Conservation (phyloP, 2,113 vertebrate genomes). For the Myiagra hebetior region DNA sequence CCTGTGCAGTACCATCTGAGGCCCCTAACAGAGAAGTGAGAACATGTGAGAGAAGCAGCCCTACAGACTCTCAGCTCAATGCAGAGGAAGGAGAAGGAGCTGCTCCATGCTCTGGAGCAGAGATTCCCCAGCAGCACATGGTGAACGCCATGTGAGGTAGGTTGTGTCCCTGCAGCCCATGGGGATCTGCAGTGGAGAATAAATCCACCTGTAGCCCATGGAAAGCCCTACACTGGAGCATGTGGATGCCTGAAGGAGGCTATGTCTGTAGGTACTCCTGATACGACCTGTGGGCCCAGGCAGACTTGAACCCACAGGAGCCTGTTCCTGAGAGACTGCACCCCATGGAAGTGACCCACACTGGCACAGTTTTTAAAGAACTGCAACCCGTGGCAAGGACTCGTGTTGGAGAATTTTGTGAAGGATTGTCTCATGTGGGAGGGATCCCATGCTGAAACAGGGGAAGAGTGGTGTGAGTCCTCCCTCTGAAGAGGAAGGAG, state of each 20-base stretch:
- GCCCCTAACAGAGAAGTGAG: not conserved
- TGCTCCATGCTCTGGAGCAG: not conserved
- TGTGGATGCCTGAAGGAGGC: not conserved
- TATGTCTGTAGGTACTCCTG: not conserved
- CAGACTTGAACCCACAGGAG: no score
- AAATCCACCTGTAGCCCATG: not conserved
- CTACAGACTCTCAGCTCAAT: not conserved
- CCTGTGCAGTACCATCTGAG: not conserved
- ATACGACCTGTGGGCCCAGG: not conserved
- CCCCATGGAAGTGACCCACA: not conserved
- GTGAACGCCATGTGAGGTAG: not conserved
- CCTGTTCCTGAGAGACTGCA: not conserved
- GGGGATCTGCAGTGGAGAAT: not conserved
- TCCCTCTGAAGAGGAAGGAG: not conserved
- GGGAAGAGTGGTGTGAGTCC: rapidly evolving
- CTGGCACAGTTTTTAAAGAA: no score
- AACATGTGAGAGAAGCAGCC: not conserved
- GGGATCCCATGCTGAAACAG: not conserved
- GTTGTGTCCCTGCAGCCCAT: not conserved
- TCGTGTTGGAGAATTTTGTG: not conserved
- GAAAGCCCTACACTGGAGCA: not conserved
- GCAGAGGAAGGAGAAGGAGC: not conserved
- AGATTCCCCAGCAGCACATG: not conserved
- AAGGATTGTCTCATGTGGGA: not conserved
- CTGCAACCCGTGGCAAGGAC: not conserved